A percentile compares a stretch with the other conserved stretches of the same genome.
Conservation (phyloP, 2,888 invertebrate species). For the Latheticus oryzae region DNA sequence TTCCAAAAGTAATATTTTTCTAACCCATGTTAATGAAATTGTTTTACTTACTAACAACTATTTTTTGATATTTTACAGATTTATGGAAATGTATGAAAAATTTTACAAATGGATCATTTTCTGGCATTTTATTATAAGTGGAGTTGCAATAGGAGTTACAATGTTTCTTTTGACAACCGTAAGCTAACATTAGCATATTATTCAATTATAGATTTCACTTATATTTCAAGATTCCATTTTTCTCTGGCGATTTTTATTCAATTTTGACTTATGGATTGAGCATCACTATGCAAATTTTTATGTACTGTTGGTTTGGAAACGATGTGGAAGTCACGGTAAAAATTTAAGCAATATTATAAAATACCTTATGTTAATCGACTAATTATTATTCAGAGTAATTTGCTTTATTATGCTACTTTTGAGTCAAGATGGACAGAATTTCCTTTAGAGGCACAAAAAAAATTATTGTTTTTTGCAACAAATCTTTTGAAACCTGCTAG, state of each 20-base stretch:
- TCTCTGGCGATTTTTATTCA: no score
- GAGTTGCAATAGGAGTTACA: slow-evolving; percentile 24
- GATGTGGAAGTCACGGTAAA: slow-evolving; percentile 10
- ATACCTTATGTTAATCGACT: background rate
- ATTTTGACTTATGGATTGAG: no score
- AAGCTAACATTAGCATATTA: slow-evolving; percentile 1
- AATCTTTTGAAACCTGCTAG: slow-evolving; percentile 2
- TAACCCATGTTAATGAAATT: no score
- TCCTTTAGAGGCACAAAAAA: slow-evolving; percentile 1
- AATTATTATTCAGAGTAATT: slow-evolving; percentile 1
- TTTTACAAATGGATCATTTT: slow-evolving; percentile 34
- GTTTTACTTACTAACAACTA: no score
- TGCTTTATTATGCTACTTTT: background rate
- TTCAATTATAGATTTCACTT: background rate
- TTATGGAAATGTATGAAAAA: slow-evolving; percentile 19
- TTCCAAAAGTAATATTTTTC: no score
- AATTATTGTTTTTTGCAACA: slow-evolving; percentile 2
- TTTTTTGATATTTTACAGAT: slow-evolving; percentile 15
- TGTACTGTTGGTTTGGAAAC: slow-evolving; percentile 18
- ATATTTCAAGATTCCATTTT: slow-evolving; percentile 9
- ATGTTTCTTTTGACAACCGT: slow-evolving; percentile 37
- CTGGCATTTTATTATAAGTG: slow-evolving; percentile 24
- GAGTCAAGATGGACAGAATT: slow-evolving; percentile 5
- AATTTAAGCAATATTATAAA: slow-evolving; percentile 7
- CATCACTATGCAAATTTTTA: slow-evolving; percentile 6